Conservation (phyloP, 2,888 invertebrate species). For the Drosophila cognata region DNA sequence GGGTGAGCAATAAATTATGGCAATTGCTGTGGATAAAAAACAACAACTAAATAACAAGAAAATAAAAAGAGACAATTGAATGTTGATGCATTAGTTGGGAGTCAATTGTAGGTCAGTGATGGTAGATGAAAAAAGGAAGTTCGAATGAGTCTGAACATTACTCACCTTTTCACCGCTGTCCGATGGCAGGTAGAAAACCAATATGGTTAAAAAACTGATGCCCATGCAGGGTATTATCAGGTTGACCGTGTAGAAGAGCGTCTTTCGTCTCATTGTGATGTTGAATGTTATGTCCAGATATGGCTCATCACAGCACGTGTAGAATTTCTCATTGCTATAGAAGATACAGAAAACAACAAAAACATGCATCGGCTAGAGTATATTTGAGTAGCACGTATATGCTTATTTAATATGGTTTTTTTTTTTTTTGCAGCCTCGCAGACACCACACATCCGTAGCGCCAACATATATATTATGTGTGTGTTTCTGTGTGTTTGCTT, state of each 20-base stretch:
- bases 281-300: slow-evolving; percentile 98
- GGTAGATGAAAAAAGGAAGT: background rate
- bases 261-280: slow-evolving; percentile 98
- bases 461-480: slow-evolving; percentile 20
- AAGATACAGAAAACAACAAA: slow-evolving; percentile 1
- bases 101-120: slow-evolving; percentile 12
- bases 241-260: slow-evolving; percentile 98
- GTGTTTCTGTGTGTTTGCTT: background rate
- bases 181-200: slow-evolving; percentile 98
- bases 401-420: slow-evolving; percentile 55
- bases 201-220: slow-evolving; percentile 97
- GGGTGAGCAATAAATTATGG: slow-evolving; percentile 65
- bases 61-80: slow-evolving; percentile 9
- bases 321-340: slow-evolving; percentile 94
- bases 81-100: slow-evolving; percentile 22
- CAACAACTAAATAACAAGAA: background rate
- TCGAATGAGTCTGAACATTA: slow-evolving; percentile 27
- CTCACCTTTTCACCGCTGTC: slow-evolving; percentile 98
- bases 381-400: slow-evolving; percentile 42
- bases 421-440: slow-evolving; percentile 46
- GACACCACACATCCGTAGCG: slow-evolving; percentile 49
- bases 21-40: slow-evolving; percentile 49
- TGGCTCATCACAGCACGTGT: slow-evolving; percentile 98
- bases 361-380: slow-evolving; percentile 30
- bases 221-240: slow-evolving; percentile 98